Evolutionary conservation across 2,888 invertebrate genomes (phyloP).

Genomic region (Poecilobothrus nobilitatus): DNA sequence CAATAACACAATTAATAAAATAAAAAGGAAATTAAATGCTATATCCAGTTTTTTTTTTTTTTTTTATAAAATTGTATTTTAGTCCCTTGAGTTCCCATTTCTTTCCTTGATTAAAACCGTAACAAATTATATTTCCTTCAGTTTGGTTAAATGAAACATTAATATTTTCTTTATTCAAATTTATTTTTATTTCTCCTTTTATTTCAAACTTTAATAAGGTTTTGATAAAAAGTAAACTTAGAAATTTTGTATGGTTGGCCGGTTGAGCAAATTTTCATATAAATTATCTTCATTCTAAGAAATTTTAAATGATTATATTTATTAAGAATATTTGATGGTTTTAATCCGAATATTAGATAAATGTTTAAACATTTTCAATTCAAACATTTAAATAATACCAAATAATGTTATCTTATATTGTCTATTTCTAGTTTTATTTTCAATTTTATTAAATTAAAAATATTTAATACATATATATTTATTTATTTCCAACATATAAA

Average conservation of each 20-base stretch:
- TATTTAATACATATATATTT: too few species aligned
- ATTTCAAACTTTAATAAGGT: neutral
- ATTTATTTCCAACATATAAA: too few species aligned
- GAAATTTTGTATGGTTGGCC: neutral
- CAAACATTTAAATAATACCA: too few species aligned
- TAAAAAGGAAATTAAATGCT: constrained; percentile 11
- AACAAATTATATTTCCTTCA: constrained; percentile 18
- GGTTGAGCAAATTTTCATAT: too few species aligned
- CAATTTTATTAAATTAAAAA: too few species aligned
- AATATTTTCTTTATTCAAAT: neutral
- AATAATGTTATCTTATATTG: too few species aligned
- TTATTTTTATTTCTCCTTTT: neutral
- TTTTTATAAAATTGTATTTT: neutral
- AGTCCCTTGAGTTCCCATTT: neutral
- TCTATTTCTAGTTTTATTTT: too few species aligned
- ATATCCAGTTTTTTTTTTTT: neutral
- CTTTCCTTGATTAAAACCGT: constrained; percentile 12
- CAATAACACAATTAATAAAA: neutral
- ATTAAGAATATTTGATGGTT: too few species aligned
- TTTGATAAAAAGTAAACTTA: neutral
- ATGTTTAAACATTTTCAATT: too few species aligned
- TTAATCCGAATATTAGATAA: too few species aligned
- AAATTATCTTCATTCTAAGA: too few species aligned
- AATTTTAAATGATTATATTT: too few species aligned
- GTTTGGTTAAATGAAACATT: neutral